Evolutionary conservation across 2,888 invertebrate species (phyloP), one percentile per base, ranked within the genome.

Genomic region (Agrochola circellaris): DNA sequence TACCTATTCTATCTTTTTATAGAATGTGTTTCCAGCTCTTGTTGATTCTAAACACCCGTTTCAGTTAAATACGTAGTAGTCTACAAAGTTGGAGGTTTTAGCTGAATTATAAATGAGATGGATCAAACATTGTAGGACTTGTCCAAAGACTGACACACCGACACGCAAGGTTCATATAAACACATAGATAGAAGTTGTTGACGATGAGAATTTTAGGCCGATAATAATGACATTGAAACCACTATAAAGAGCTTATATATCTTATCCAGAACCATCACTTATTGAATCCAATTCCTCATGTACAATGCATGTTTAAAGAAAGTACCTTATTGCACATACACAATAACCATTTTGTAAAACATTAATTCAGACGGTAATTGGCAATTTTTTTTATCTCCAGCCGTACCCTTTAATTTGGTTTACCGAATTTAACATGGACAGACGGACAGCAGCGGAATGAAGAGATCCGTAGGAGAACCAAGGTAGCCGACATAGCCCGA

Each of bases 41-140:
- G 34, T 72, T 54, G n/a, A 62, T 73, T 61, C 30, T n/a, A 79
- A 79, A 64, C 26, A 64, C 51, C n/a, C 38, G 72, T 79, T 83
- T 56, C 34, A 67, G 72, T 67, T 51, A 84, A 84, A 80, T 64
- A 84, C 54, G 56, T 54, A 83, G 58, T 60, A 68, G 66, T 67
- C 61, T 67, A 64, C 67, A 64, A 84, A 73, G 64, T 81, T 79
- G 60, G 61, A 56, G 61, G 62, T 51, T 73, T 60, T 34, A 42
- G 23, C 67, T 80, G 84, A 82, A 84, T 82, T 66, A 82, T 79
- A 70, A 79, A 84, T 79, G 61, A 74, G 42, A 38, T 56, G 51
- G 48, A 71, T 64, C 34, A 74, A 70, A 73, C 48, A 62, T 84
- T 61, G 60, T 83, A 64, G 34, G 23, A 72, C 54, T 79, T 74